A percentile compares a stretch with the other conserved stretches of the same genome.
Conservation (phyloP, 2,888 invertebrate genomes). For the Melanchra persicariae region DNA sequence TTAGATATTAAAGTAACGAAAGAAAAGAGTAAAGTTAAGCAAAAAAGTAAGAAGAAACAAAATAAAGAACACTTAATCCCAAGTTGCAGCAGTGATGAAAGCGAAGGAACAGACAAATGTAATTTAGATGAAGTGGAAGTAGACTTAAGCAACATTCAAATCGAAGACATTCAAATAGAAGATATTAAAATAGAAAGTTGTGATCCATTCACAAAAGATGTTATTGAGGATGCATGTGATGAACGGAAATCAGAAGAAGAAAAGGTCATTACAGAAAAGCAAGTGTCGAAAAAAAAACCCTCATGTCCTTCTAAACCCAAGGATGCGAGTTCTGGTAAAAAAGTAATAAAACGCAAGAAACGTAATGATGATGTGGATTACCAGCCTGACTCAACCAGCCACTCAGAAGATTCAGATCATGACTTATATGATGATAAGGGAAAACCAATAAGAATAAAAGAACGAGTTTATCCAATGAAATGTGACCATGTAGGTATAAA, state of each 20-base stretch:
- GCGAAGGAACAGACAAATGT: neutral
- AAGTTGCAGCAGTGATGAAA: conserved; percentile 17
- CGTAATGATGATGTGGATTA: conserved; percentile 25
- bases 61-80: neutral
- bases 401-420: conserved; percentile 50
- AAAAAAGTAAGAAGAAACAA: neutral
- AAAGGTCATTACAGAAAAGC: neutral
- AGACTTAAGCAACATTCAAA: neutral
- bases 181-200: neutral
- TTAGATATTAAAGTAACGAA: neutral
- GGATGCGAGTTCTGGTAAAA: neutral
- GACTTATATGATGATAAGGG: conserved; percentile 46
- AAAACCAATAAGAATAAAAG: conserved; percentile 2
- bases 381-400: conserved; percentile 45
- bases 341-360: neutral
- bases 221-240: neutral
- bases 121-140: conserved; percentile 15
- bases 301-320: neutral
- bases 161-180: too few species aligned
- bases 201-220: conserved; percentile 8
- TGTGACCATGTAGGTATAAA: conserved; percentile 53
- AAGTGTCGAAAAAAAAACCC: too few species aligned
- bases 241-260: neutral
- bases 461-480: conserved; percentile 39
- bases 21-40: neutral